Conservation (phyloP, 2,113 vertebrate species). For the Cepphus grylle region DNA sequence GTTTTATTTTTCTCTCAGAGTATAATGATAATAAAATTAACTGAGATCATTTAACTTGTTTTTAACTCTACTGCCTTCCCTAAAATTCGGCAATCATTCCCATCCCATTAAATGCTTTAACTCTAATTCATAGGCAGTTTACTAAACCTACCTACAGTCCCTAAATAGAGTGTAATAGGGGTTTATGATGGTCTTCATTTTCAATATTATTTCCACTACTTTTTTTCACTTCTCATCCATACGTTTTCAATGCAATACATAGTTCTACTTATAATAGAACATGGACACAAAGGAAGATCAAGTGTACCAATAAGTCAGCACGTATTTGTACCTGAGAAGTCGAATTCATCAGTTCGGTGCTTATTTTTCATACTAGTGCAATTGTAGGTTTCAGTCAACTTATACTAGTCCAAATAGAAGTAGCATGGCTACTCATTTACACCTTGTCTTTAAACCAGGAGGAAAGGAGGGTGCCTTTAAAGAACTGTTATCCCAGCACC, state of each 20-base stretch:
- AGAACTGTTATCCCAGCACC: background rate
- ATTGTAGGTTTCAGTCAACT: background rate
- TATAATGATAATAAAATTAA: slow-evolving; percentile 13
- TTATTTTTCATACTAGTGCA: background rate
- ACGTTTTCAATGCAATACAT: background rate
- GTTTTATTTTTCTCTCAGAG: background rate
- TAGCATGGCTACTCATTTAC: background rate
- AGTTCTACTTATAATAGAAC: background rate
- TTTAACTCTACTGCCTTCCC: background rate
- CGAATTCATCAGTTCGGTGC: background rate
- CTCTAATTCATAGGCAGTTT: background rate
- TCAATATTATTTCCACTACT: background rate
- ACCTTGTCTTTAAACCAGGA: background rate
- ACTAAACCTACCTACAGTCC: background rate
- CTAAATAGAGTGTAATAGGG: background rate
- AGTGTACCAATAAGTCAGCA: background rate
- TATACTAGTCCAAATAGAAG: background rate
- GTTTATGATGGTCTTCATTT: background rate
- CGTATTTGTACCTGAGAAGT: background rate
- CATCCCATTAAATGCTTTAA: background rate
- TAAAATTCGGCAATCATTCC: background rate
- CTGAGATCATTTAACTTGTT: background rate
- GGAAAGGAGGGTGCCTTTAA: background rate
- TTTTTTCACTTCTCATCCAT: background rate
- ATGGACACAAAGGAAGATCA: background rate